phyloP scores from a whole-genome alignment of 2,888 invertebrate species.

The Steinernema hermaphroditum region DNA sequence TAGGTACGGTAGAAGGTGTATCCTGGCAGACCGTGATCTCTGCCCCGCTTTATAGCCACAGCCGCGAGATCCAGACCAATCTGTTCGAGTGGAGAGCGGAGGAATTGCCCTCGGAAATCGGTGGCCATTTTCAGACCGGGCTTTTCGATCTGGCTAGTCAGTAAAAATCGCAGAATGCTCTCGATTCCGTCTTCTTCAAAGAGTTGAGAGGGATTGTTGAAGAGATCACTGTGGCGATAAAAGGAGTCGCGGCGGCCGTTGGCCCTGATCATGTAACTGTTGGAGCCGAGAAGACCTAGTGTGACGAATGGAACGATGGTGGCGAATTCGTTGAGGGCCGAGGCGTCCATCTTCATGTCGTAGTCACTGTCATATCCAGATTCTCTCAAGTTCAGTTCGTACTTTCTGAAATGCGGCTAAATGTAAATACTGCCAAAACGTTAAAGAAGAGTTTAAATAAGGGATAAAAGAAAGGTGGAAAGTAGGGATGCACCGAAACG shows the following conservation, averaged over 20 bases:
- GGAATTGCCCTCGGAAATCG: constrained; percentile 45
- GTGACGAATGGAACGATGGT: constrained; percentile 54
- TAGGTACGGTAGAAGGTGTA: constrained; percentile 41
- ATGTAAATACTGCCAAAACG: not conserved
- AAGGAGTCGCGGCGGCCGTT: not conserved
- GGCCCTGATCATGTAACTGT: constrained; percentile 13
- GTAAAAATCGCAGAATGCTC: constrained; percentile 51
- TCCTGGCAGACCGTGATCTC: constrained; percentile 65
- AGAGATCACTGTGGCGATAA: constrained; percentile 47
- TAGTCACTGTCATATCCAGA: constrained; percentile 70
- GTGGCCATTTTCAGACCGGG: constrained; percentile 48
- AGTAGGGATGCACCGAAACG: too few relatives aligned
- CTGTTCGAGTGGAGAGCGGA: constrained; percentile 37
- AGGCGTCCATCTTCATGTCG: constrained; percentile 75
- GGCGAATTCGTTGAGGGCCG: constrained; percentile 74
- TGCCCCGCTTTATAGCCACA: constrained; percentile 62
- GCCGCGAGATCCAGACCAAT: constrained; percentile 63
- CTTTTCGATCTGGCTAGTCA: constrained; percentile 41
- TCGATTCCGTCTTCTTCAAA: constrained; percentile 61
- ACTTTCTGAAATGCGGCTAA: constrained; percentile 32
- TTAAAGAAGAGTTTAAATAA: too few relatives aligned
- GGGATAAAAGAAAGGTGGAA: too few relatives aligned
- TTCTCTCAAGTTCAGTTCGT: constrained; percentile 75
- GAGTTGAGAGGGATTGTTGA: constrained; percentile 64
- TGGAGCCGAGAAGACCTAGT: constrained; percentile 41